phyloP scores from a whole-genome alignment of 2,888 invertebrate genomes.

The Acrobasis suavella region DNA sequence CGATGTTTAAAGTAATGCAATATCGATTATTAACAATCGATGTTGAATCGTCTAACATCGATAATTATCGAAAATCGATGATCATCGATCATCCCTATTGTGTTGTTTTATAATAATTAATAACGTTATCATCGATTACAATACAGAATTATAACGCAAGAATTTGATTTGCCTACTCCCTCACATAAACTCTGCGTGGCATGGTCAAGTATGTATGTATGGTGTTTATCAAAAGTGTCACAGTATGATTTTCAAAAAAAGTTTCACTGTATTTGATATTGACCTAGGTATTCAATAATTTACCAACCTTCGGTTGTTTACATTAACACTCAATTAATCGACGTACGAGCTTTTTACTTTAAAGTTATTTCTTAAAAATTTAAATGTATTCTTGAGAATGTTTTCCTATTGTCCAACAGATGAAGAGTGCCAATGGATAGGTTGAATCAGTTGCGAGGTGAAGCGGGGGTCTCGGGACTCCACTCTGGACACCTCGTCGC shows the following conservation, averaged over 20 bases:
- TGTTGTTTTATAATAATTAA: conserved; percentile 55
- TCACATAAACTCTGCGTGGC: conserved; percentile 44
- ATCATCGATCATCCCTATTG: too few species aligned
- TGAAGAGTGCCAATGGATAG: conserved; percentile 80
- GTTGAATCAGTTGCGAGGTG: conserved; percentile 69
- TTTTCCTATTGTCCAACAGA: conserved; percentile 62
- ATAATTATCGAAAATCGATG: too few species aligned
- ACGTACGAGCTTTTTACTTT: conserved; percentile 33
- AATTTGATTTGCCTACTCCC: conserved; percentile 39
- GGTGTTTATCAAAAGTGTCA: conserved; percentile 68
- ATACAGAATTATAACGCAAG: conserved; percentile 27
- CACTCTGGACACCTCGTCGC: conserved; percentile 65
- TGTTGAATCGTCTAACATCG: too few species aligned
- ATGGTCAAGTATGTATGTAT: conserved; percentile 40
- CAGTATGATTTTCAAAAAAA: conserved; percentile 70
- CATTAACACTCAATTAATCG: conserved; percentile 52
- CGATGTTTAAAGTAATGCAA: too few species aligned
- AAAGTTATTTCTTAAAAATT: not conserved
- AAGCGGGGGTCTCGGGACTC: conserved; percentile 66
- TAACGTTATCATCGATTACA: conserved; percentile 28
- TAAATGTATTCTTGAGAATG: conserved; percentile 22
- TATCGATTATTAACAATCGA: too few species aligned
- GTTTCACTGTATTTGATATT: conserved; percentile 75
- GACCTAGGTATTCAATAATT: conserved; percentile 75
- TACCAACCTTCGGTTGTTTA: conserved; percentile 68